Evolutionary conservation across 2,797 vertebrate species (phyloP).

Genomic region (Enteromius treurensis): DNA sequence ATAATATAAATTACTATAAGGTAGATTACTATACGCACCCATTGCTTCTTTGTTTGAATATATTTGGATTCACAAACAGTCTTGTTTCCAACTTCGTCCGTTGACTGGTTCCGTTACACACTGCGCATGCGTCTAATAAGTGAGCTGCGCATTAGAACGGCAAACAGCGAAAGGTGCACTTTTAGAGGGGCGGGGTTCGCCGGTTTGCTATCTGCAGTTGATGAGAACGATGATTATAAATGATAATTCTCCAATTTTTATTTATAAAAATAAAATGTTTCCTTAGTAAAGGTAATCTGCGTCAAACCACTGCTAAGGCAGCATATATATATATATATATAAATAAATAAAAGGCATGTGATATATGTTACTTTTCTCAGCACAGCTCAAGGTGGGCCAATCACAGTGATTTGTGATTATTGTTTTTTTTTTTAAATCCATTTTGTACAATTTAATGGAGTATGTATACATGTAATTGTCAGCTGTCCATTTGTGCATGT

Average conservation of each 20-base stretch:
- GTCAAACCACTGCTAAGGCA: neutral
- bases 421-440: neutral
- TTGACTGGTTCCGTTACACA: neutral
- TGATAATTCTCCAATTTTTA: neutral
- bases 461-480: neutral
- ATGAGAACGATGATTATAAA: neutral
- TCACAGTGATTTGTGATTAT: neutral
- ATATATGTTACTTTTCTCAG: neutral
- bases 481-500: neutral
- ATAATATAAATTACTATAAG: neutral
- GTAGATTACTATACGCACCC: constrained; percentile 25
- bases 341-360: neutral
- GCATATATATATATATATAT: neutral
- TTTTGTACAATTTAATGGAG: neutral
- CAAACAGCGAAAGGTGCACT: neutral
- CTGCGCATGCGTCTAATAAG: constrained; percentile 14
- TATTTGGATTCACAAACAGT: neutral
- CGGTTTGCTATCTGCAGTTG: neutral
- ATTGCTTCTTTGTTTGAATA: constrained; percentile 22
- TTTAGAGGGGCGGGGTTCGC: neutral
- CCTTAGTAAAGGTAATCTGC: neutral
- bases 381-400: neutral
- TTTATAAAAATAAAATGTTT: neutral
- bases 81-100: constrained; percentile 20
- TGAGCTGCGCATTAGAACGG: neutral